A percentile compares a stretch with the other conserved stretches of the same genome.
phyloP scores from a whole-genome alignment of 92 coral and sea anemone genomes.

The Porites lobata region DNA sequence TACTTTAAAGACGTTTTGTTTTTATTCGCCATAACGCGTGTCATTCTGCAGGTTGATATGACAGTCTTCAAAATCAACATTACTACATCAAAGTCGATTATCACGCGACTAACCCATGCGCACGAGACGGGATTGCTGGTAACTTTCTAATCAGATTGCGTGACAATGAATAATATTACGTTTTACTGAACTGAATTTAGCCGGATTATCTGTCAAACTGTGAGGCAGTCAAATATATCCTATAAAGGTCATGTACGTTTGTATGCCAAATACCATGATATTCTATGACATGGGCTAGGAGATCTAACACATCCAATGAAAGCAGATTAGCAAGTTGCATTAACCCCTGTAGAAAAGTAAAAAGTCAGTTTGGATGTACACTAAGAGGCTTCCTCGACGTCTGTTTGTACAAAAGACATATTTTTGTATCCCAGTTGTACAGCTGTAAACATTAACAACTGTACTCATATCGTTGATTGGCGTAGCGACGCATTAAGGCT shows the following conservation, averaged over 20 bases:
- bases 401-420: constrained; percentile 26
- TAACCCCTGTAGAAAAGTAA: not conserved
- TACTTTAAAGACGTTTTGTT: not conserved
- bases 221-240: not conserved
- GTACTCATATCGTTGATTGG: not conserved
- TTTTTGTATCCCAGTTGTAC: constrained; percentile 22
- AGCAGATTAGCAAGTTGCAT: not conserved
- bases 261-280: not conserved
- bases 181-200: not conserved
- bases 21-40: not conserved
- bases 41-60: not conserved
- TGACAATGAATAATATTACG: constrained; percentile 5
- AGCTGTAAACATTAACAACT: not conserved
- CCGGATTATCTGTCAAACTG: constrained; percentile 15
- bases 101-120: not conserved
- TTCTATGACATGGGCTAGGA: not conserved
- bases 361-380: not conserved
- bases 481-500: not conserved
- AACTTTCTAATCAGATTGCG: not conserved
- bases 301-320: not conserved
- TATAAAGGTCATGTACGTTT: constrained; percentile 8
- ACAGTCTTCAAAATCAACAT: not conserved
- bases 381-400: not conserved
- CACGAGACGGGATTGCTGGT: not conserved
- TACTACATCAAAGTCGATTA: not conserved